A percentile compares a stretch with the other conserved stretches of the same genome.
Conservation (phyloP, 2,113 vertebrate species). For the Clupea harengus region DNA sequence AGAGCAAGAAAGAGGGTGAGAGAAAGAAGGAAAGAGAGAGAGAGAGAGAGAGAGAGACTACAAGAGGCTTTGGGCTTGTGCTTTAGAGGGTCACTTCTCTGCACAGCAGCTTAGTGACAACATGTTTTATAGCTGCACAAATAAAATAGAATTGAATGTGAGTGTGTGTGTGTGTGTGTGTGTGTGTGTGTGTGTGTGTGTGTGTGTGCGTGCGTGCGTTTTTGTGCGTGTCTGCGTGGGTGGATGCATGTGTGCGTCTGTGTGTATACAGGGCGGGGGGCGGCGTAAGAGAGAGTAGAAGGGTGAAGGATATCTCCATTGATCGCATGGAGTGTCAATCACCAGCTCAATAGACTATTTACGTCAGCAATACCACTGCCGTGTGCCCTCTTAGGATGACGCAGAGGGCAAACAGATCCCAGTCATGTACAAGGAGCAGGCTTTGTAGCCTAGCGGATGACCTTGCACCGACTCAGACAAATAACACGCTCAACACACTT, state of each 20-base stretch:
- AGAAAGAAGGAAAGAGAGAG: background rate
- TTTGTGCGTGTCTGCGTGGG: background rate
- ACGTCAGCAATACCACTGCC: constrained; percentile 52
- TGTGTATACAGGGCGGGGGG: background rate
- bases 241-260: background rate
- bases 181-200: background rate
- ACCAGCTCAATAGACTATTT: constrained; percentile 59
- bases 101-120: background rate
- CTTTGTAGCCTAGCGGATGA: background rate
- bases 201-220: background rate
- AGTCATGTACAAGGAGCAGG: constrained; percentile 17
- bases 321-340: constrained; percentile 67
- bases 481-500: background rate
- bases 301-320: constrained; percentile 56
- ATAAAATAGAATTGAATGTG: background rate
- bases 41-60: constrained; percentile 19
- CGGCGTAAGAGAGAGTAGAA: background rate
- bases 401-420: constrained; percentile 43
- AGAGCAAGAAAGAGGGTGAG: constrained; percentile 7
- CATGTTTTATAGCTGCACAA: background rate
- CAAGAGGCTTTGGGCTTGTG: background rate
- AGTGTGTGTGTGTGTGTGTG: background rate
- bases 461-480: background rate
- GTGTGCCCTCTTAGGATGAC: constrained; percentile 51
- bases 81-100: background rate